Evolutionary conservation across 2,888 invertebrate species (phyloP).

Genomic region (Synanthedon vespiformis): DNA sequence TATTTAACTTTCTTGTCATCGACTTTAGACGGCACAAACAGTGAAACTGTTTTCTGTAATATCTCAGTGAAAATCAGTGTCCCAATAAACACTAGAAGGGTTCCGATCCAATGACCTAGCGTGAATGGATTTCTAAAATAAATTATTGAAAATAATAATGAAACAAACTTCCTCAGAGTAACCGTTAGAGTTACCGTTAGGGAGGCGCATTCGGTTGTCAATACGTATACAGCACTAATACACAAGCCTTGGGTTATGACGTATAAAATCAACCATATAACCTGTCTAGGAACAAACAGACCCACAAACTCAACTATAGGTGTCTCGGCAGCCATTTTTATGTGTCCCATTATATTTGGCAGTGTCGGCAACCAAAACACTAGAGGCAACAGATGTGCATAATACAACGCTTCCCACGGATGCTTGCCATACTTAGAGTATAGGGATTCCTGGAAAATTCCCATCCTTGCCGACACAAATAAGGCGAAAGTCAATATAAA

Average conservation of each 20-base stretch:
- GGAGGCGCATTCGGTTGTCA: slow-evolving; percentile 94
- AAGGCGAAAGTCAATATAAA: slow-evolving; percentile 86
- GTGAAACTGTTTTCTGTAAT: slow-evolving; percentile 57
- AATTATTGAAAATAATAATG: slow-evolving; percentile 93
- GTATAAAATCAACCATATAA: slow-evolving; percentile 84
- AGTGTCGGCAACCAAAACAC: slow-evolving; percentile 88
- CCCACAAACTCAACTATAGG: slow-evolving; percentile 73
- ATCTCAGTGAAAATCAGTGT: slow-evolving; percentile 93
- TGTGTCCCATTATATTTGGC: slow-evolving; percentile 82
- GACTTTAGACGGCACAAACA: slow-evolving; percentile 32
- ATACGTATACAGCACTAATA: slow-evolving; percentile 92
- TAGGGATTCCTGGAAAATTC: slow-evolving; percentile 91
- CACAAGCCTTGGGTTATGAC: slow-evolving; percentile 91
- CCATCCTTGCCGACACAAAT: slow-evolving; percentile 94
- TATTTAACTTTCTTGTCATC: slow-evolving; percentile 42
- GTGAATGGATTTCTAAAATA: slow-evolving; percentile 97
- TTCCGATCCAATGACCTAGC: slow-evolving; percentile 89
- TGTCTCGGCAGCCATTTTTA: slow-evolving; percentile 77
- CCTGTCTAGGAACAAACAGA: slow-evolving; percentile 77
- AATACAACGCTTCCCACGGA: slow-evolving; percentile 89
- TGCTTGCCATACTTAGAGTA: slow-evolving; percentile 90
- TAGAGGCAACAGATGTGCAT: slow-evolving; percentile 90
- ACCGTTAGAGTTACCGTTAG: slow-evolving; percentile 95
- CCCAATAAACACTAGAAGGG: slow-evolving; percentile 89
- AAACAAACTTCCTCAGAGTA: slow-evolving; percentile 94